Evolutionary conservation across 2,888 invertebrate species (phyloP), one percentile per base, ranked within the genome.

Genomic region (Atrina japonica): DNA sequence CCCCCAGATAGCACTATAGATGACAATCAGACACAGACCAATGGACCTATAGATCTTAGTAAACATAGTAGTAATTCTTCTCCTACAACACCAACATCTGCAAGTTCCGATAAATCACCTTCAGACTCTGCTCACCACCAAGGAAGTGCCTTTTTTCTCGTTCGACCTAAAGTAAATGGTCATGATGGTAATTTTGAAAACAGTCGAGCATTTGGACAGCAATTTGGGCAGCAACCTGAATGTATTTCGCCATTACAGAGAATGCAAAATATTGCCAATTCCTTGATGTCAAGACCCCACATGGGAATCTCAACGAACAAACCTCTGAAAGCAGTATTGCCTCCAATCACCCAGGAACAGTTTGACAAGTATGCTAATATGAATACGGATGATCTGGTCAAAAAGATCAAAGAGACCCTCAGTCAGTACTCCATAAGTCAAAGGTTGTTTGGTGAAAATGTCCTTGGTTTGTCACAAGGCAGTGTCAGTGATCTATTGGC

Each of bases 241-340:
- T 86, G 85, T 11, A 96, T 97, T 25, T 97, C 97, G 88, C 98
- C 98, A 0, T 92, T 98, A 61, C 98, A 98, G 91, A 93, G 98
- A 88, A 98, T 98, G 98, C 98, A 98, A 74, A 97, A 97, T 80
- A 98, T 98, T 85, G 98, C 98, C 53, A 98, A 98, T 91, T 97
- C 97, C 76, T 93, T 98, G 82, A 97, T 98, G 81, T 86, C 87
- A 74, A 77, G 90, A 77, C 83, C 79, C 96, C 96, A 92, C 95
- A 95, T 84, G 58, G 82, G 81, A 50, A 73, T 78, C 52, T 76
- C 83, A 21, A 78, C 77, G 49, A 74, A 77, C 47, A 93, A 98
- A 81, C 97, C 98, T 18, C 94, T 97, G 86, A 97, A 97, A 92
- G 97, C 98, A 35, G 98, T 99, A 55, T 93, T 99, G 83, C 98